Base-by-base conservation (phyloP, 2,888 invertebrate genomes). In the Dioctria linearis region DNA sequence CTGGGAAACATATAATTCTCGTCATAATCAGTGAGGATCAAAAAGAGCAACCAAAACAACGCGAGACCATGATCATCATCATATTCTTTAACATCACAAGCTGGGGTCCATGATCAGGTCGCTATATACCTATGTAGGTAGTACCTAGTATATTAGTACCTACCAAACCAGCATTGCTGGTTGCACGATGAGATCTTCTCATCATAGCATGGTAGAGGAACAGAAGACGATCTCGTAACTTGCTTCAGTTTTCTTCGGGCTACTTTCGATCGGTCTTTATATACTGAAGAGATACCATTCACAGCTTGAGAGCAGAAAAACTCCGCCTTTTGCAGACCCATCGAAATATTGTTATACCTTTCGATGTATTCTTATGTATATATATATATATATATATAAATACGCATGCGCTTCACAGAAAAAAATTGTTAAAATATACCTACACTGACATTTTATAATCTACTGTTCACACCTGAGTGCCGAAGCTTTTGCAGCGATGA, bases 1-100 rank as follows among this genome's bases (percentile, higher is more conserved):
- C 66, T 65, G 42, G 66, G 57, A 66, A 66, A 66, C 66, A 78
- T 78, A 78, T 78, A 78, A 78, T 78, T 66, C 78, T 78, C 63
- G 78, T 78, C 78, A 78, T 78, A 78, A 78, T 78, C 78, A 78
- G 78, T 66, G 65, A 42, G 66, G 25, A 54, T 54, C 54, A 54
- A 78, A 57, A 66, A 66, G 42, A 42, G 39, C 43, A 65, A 57
- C 42, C 42, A 78, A 66, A 49, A 66, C 66, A 63, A 63, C 61
- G 49, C 51, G 76, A 40, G 61, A 46, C 61, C 76, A 46, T 76
- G 63, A 49, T 76, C 76, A 63, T 76, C 73, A 76, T 76, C 76
- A 46, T 63, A 61, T 61, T 63, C 39, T 25, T 25, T 25, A 25
- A 25, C 25, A 25, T 25, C 25, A 25, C 25, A 40, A 42, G 57